These are phyloP conservation scores for Pollenia angustigena DNA, from an alignment of 2,888 invertebrate species.

Conservation along the genomic window DNA sequence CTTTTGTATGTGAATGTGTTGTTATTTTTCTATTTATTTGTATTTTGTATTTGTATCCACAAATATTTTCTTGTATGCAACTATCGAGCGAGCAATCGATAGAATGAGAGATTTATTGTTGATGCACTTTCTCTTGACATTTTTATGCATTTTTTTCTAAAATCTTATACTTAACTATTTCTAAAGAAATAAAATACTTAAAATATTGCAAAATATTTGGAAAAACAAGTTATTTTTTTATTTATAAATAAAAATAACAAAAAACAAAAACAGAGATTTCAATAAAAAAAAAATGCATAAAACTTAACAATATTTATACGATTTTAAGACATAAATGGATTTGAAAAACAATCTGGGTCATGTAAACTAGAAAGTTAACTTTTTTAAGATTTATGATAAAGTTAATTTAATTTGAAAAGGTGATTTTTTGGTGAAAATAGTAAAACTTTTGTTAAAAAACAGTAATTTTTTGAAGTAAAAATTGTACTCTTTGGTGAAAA, in stretches of 20 bases:
- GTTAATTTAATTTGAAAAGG: background rate
- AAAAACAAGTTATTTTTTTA: constrained; percentile 38
- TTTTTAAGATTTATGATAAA: constrained; percentile 15
- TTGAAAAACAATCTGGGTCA: background rate
- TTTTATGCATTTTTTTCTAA: background rate
- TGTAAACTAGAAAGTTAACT: background rate
- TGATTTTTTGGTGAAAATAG: background rate
- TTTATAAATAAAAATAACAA: constrained; percentile 38
- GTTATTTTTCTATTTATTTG: background rate
- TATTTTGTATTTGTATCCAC: background rate
- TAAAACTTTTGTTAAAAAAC: no score
- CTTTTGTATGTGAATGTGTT: background rate
- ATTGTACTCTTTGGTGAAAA: no score
- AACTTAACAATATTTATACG: constrained; percentile 37
- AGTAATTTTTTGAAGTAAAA: no score
- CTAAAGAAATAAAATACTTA: constrained; percentile 65
- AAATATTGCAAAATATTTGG: constrained; percentile 66
- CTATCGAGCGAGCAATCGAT: constrained; percentile 9
- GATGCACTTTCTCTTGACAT: constrained; percentile 58
- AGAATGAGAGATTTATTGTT: constrained; percentile 64
- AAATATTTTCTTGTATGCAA: background rate
- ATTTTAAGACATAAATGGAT: constrained; percentile 1
- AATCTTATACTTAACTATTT: constrained; percentile 23
- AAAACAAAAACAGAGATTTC: constrained; percentile 53
- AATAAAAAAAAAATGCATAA: constrained; percentile 42